These are phyloP conservation scores for Pseudeuparius sepicola DNA, from an alignment of 2,888 invertebrate species.

Conservation along the genomic window DNA sequence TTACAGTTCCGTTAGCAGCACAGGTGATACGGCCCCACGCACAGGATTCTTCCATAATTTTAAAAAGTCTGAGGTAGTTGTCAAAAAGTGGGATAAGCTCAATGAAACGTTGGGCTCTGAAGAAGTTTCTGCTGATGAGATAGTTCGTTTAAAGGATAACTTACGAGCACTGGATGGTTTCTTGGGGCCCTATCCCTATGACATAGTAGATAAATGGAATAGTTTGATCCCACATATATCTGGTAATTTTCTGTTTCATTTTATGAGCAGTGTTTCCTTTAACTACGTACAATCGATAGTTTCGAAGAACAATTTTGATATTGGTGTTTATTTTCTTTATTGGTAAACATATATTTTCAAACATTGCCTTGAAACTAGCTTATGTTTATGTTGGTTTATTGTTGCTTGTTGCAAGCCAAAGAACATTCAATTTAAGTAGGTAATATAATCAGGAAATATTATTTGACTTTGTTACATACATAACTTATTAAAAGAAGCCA, in stretches of 20 bases:
- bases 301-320: too few species aligned
- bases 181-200: constrained; percentile 87
- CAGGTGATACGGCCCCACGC: constrained; percentile 56
- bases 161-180: constrained; percentile 62
- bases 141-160: constrained; percentile 57
- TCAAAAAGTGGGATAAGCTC: constrained; percentile 76
- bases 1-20: constrained; percentile 61
- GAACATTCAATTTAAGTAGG: too few species aligned
- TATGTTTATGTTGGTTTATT: too few species aligned
- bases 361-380: too few species aligned
- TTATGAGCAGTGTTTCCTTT: not conserved
- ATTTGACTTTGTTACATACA: too few species aligned
- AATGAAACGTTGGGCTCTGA: constrained; percentile 64
- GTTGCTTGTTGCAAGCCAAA: too few species aligned
- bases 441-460: too few species aligned
- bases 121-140: constrained; percentile 54
- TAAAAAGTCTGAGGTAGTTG: constrained; percentile 68
- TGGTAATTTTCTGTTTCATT: constrained; percentile 44
- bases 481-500: too few species aligned
- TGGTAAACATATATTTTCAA: constrained; percentile 3
- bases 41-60: constrained; percentile 70
- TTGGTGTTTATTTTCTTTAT: constrained; percentile 2
- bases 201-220: constrained; percentile 80
- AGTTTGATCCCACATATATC: constrained; percentile 59
- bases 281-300: constrained; percentile 5